Conservation (phyloP, 2,797 vertebrate species). For the Galaxias olidus region DNA sequence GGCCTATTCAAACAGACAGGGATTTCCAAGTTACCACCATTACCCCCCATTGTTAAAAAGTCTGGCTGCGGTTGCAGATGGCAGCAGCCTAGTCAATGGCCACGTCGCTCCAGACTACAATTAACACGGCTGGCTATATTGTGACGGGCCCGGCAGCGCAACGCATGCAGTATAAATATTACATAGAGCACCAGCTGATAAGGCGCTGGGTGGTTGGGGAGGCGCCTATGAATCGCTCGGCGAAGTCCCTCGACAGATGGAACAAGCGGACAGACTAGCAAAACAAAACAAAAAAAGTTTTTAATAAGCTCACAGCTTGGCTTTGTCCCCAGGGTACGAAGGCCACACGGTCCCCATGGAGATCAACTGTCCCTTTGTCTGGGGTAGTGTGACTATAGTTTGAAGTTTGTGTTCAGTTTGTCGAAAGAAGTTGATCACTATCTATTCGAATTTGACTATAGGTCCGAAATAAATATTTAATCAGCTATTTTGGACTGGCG, state of each 20-base stretch:
- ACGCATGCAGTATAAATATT: conserved; percentile 88
- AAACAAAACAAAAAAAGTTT: conserved; percentile 76
- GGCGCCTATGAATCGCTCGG: conserved; percentile 68
- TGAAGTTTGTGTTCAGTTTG: conserved; percentile 27
- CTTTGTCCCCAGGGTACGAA: conserved; percentile 76
- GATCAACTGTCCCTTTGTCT: conserved; percentile 81
- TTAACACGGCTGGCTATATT: conserved; percentile 77
- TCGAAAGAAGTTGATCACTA: no score
- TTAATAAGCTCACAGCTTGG: conserved; percentile 82
- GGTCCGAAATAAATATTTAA: neutral
- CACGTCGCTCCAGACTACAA: conserved; percentile 79
- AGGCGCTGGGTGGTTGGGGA: conserved; percentile 70
- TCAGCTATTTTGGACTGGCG: neutral
- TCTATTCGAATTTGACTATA: neutral
- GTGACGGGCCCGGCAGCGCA: conserved; percentile 68
- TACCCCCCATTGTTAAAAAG: conserved; percentile 65
- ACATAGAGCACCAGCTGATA: conserved; percentile 93
- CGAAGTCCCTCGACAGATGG: conserved; percentile 93
- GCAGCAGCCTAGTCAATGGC: conserved; percentile 56
- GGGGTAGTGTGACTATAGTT: conserved; percentile 34
- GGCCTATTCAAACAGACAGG: conserved; percentile 70
- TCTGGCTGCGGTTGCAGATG: conserved; percentile 82
- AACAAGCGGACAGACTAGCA: conserved; percentile 82
- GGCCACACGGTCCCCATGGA: conserved; percentile 69
- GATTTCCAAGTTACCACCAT: conserved; percentile 73